A percentile compares a stretch with the other conserved stretches of the same genome.
phyloP scores from a whole-genome alignment of 2,113 vertebrate species.

The Coregonus clupeaformis region DNA sequence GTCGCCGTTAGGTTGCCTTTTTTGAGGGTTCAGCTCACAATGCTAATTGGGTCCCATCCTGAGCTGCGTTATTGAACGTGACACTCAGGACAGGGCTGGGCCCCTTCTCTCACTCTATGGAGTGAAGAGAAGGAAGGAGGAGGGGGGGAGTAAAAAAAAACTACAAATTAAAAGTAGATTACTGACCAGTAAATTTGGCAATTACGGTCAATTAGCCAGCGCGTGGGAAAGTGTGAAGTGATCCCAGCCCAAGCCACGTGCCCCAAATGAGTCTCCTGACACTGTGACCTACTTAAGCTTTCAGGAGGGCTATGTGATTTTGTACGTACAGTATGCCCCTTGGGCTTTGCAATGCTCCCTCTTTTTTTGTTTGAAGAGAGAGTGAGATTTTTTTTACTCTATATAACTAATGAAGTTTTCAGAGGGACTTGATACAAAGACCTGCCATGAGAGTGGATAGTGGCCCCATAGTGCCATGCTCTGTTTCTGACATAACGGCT shows the following conservation, averaged over 20 bases:
- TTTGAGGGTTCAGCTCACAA: constrained; percentile 76
- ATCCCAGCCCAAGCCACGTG: constrained; percentile 30
- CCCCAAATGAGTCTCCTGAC: constrained; percentile 59
- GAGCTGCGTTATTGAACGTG: constrained; percentile 78
- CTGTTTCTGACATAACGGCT: constrained; percentile 49
- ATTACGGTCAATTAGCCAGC: constrained; percentile 83
- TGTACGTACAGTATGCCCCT: not conserved
- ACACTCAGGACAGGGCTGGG: constrained; percentile 76
- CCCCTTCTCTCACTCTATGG: constrained; percentile 63
- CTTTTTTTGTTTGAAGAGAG: not conserved
- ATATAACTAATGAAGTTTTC: not conserved
- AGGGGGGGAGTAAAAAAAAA: constrained; percentile 54
- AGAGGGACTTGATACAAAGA: constrained; percentile 29
- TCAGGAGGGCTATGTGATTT: constrained; percentile 16
- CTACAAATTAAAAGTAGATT: constrained; percentile 78
- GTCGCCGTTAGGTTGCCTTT: constrained; percentile 70
- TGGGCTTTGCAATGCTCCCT: not conserved
- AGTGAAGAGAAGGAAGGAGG: constrained; percentile 27
- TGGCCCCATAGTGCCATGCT: constrained; percentile 29
- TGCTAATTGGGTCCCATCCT: constrained; percentile 85
- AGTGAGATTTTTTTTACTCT: not conserved
- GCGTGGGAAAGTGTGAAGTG: constrained; percentile 68
- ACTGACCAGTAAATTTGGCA: constrained; percentile 83
- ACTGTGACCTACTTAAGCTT: constrained; percentile 62
- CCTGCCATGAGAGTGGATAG: constrained; percentile 50